Evolutionary conservation across 2,888 invertebrate genomes (phyloP).

Genomic region (Sinopyrophorus schimmeli): DNA sequence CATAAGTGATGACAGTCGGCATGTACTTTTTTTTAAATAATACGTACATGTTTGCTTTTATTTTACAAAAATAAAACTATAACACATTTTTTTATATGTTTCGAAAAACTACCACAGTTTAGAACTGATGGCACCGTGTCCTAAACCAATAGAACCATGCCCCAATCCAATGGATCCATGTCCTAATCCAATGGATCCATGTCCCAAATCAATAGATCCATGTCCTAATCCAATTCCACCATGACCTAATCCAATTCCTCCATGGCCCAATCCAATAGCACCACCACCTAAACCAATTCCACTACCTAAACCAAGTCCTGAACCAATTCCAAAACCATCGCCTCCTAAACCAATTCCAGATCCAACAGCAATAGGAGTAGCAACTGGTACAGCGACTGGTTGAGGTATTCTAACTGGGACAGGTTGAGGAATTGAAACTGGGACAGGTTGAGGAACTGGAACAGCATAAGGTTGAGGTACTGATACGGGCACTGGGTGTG

Average conservation of each 20-base stretch:
- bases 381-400: constrained; percentile 33
- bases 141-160: constrained; percentile 11
- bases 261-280: constrained; percentile 24
- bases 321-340: constrained; percentile 28
- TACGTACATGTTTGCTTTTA: neutral
- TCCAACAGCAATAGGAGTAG: constrained; percentile 33
- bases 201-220: constrained; percentile 23
- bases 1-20: constrained; percentile 9
- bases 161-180: constrained; percentile 26
- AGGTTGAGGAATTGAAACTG: constrained; percentile 40
- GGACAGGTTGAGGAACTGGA: constrained; percentile 37
- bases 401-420: constrained; percentile 40
- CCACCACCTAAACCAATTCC: constrained; percentile 27
- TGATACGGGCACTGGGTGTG: constrained; percentile 42
- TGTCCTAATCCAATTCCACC: constrained; percentile 12
- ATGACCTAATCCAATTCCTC: constrained; percentile 32
- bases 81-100: constrained; percentile 11
- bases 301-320: constrained; percentile 22
- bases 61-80: constrained; percentile 22
- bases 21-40: constrained; percentile 2
- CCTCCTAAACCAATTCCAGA: constrained; percentile 15
- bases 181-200: constrained; percentile 28
- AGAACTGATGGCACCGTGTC: constrained; percentile 14
- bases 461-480: constrained; percentile 42
- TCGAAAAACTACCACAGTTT: constrained; percentile 16